Evolutionary conservation across 2,888 invertebrate genomes (phyloP).

Genomic region (Ornithoptera alexandrae): DNA sequence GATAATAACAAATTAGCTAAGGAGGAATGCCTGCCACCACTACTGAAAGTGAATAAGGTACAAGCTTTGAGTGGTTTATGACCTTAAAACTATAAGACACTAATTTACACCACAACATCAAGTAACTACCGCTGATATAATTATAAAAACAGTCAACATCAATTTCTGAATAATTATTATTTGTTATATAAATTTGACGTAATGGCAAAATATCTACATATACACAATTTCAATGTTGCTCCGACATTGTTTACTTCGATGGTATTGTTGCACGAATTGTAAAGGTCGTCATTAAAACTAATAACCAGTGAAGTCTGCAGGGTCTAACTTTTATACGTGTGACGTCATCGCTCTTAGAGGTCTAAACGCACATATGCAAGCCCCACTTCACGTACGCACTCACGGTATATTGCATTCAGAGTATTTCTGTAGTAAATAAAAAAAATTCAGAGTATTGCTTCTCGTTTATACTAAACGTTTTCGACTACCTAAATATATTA

Average conservation of each 20-base stretch:
- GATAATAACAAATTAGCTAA: constrained; percentile 11
- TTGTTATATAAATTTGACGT: constrained; percentile 73
- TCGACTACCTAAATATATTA: constrained; percentile 72
- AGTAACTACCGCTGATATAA: constrained; percentile 79
- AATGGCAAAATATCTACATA: constrained; percentile 78
- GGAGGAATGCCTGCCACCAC: constrained; percentile 23
- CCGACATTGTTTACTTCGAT: constrained; percentile 57
- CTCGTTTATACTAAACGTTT: constrained; percentile 77
- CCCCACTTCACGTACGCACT: constrained; percentile 48
- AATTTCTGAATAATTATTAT: constrained; percentile 75
- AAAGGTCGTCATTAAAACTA: constrained; percentile 50
- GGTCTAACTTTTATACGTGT: constrained; percentile 11
- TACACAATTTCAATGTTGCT: constrained; percentile 61
- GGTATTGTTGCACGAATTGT: constrained; percentile 52
- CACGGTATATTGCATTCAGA: constrained; percentile 56
- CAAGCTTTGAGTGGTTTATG: constrained; percentile 65
- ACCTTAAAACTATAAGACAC: constrained; percentile 76
- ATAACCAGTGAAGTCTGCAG: constrained; percentile 29
- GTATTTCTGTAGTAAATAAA: constrained; percentile 67
- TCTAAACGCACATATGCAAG: constrained; percentile 25
- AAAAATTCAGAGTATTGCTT: constrained; percentile 78
- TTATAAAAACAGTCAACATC: constrained; percentile 81
- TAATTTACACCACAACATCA: constrained; percentile 81
- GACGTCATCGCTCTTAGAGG: constrained; percentile 15
- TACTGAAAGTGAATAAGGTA: constrained; percentile 30